Conservation (phyloP, 2,113 vertebrate genomes). For the Chlamydotis undulata region DNA sequence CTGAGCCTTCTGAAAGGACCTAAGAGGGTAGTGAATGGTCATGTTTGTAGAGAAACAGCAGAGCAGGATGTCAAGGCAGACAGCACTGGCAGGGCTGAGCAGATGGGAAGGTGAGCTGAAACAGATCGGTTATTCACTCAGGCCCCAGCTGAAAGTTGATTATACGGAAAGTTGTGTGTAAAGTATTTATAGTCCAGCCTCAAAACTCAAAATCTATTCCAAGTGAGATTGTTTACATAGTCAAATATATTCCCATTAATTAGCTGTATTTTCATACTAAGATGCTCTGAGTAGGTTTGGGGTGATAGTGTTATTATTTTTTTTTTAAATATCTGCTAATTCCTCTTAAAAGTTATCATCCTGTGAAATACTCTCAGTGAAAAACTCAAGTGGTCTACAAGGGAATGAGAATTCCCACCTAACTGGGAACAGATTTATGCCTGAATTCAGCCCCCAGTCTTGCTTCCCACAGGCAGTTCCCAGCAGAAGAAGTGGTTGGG, state of each 20-base stretch:
- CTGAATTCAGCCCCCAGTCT: neutral
- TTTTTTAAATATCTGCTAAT: neutral
- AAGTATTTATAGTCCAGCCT: conserved; percentile 29
- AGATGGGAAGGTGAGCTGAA: conserved; percentile 48
- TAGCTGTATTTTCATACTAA: neutral
- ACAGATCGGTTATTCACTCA: conserved; percentile 55
- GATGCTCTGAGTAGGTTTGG: neutral
- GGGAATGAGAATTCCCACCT: neutral
- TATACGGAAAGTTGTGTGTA: neutral
- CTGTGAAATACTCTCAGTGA: neutral
- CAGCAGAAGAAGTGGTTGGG: neutral
- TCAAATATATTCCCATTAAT: neutral
- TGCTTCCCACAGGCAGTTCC: neutral
- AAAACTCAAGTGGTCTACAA: neutral
- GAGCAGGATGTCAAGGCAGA: conserved; percentile 49
- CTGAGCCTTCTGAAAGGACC: neutral
- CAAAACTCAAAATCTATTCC: conserved; percentile 19
- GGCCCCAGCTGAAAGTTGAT: neutral
- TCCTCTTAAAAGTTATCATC: neutral
- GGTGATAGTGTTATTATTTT: neutral
- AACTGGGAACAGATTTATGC: conserved; percentile 13
- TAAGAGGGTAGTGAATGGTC: neutral
- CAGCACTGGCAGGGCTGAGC: neutral
- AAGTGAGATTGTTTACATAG: neutral
- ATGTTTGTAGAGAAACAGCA: conserved; percentile 36